Base-by-base conservation (phyloP, 2,797 vertebrate species). In the Helicolenus hilgendorfi region DNA sequence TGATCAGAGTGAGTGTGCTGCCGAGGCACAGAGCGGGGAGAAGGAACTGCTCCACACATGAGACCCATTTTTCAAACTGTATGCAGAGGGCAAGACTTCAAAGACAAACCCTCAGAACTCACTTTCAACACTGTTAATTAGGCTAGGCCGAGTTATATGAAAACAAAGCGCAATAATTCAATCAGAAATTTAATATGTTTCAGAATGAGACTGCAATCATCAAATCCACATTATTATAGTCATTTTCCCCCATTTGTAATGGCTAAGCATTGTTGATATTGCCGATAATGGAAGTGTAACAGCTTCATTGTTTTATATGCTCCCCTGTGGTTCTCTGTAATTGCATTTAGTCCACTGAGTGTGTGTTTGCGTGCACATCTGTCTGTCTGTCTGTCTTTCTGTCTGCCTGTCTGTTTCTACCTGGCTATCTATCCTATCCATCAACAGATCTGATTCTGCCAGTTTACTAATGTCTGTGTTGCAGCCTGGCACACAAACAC, bases 51-150 rank as follows among this genome's bases (percentile, higher is more conserved):
- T 81, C 11, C 75, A 77, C 65, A 81, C 87, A 91, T 64, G 84
- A 93, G 83, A 83, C 71, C 11, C 73, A 58, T 90, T 92, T 92
- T 89, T 89, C 77, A 72, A 38, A 89, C 73, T 83, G 65, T 68
- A 69, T 73, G 72, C 87, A 92, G 83, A 93, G 86, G 85, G 77
- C 80, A 83, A 33, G 27, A 86, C 89, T 94, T 95, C 92, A 95
- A 95, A 96, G 88, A 81, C 81, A 76, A 87, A 81, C n/a, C 70
- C 74, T 72, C 78, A 87, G 71, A 83, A 79, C 73, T 77, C 70
- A 3, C 82, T 81, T 87, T 75, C 76, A 78, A 45, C 77, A 49
- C 68, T 79, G 65, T 72, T 94, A 94, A 96, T 96, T 89, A 92
- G 85, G 72, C 86, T 72, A 70, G 49, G 64, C 70, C 31, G 55